Percentiles rank a stretch among this genome's conserved stretches.
Conservation (phyloP, 2,113 vertebrate species). For the Morone chrysops region DNA sequence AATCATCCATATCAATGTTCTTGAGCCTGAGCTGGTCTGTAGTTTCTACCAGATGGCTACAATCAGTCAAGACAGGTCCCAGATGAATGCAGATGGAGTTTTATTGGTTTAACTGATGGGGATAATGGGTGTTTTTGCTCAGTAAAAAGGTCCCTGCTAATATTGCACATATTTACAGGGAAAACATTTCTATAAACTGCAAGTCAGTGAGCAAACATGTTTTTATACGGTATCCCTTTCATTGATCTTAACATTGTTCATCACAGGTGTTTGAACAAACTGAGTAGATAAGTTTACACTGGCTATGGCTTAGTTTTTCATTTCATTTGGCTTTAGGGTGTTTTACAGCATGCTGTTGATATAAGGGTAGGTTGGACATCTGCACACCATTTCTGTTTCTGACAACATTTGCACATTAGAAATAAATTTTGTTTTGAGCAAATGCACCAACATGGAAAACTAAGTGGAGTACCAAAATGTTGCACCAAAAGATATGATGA, state of each 20-base stretch:
- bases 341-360: not conserved
- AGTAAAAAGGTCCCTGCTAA: constrained; percentile 30
- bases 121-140: constrained; percentile 41
- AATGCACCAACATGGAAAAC: not conserved
- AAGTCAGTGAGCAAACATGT: constrained; percentile 19
- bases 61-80: constrained; percentile 40
- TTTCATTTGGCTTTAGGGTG: not conserved
- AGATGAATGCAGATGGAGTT: constrained; percentile 31
- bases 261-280: constrained; percentile 14
- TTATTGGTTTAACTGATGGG: constrained; percentile 50
- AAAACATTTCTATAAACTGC: constrained; percentile 10
- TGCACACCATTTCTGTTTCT: not conserved
- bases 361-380: not conserved
- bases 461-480: not conserved
- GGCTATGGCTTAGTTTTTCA: not conserved
- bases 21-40: constrained; percentile 25
- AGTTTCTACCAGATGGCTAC: constrained; percentile 73
- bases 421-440: not conserved
- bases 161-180: constrained; percentile 8
- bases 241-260: constrained; percentile 1
- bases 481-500: no score
- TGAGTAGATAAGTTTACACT: not conserved
- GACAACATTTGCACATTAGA: not conserved
- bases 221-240: not conserved
- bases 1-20: constrained; percentile 75